Evolutionary conservation across 1,140 invertebrate species (phyloP).

Genomic region (Thrips palmi): DNA sequence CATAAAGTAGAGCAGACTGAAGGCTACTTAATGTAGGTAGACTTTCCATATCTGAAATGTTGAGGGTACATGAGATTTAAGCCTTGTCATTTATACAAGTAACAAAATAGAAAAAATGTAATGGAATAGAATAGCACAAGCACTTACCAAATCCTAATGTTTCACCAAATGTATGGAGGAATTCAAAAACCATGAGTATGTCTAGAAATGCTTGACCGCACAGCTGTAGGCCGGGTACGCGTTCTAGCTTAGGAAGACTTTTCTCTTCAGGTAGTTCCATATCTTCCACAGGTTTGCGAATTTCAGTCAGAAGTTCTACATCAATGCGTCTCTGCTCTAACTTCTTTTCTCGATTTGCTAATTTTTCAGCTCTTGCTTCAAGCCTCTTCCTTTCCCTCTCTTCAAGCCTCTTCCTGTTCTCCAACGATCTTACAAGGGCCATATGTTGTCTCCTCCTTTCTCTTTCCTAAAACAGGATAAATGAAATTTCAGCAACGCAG

Average conservation of each 20-base stretch:
- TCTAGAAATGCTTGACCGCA: conserved; percentile 78
- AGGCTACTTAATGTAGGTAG: conserved; percentile 69
- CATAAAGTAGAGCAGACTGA: conserved; percentile 66
- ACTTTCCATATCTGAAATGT: conserved; percentile 56
- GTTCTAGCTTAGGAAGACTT: conserved; percentile 50
- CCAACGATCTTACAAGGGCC: conserved; percentile 67
- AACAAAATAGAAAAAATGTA: conserved; percentile 5
- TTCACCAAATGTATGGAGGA: conserved; percentile 87
- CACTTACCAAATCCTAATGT: conserved; percentile 73
- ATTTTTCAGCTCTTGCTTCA: conserved; percentile 56
- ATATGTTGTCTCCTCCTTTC: conserved; percentile 82
- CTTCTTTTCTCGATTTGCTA: conserved; percentile 61
- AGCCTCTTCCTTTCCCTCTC: conserved; percentile 71
- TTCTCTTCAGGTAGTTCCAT: conserved; percentile 52
- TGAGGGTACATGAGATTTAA: conserved; percentile 7
- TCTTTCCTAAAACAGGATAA: conserved; percentile 43
- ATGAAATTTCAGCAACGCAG: conserved; percentile 11
- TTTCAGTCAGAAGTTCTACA: conserved; percentile 63
- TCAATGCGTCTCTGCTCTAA: conserved; percentile 66
- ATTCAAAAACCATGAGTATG: conserved; percentile 85
- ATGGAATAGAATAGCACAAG: conserved; percentile 2
- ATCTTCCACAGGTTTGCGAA: conserved; percentile 76
- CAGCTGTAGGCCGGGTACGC: conserved; percentile 64
- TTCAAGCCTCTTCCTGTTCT: conserved; percentile 67
- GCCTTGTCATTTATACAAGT: conserved; percentile 1